Conservation (phyloP, 1,140 invertebrate genomes). For the Archivesica marissinica region DNA sequence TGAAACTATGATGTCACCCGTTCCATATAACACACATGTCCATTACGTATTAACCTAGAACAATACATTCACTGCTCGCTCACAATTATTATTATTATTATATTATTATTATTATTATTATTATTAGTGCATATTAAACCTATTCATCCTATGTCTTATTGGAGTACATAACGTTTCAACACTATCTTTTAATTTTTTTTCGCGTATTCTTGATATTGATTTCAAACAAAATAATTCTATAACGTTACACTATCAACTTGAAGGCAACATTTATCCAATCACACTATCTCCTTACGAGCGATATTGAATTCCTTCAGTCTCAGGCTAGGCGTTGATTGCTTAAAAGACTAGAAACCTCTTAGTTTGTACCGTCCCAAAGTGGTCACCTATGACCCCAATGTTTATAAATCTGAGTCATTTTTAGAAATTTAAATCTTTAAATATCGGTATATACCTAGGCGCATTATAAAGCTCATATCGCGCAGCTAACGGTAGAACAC, state of each 20-base stretch:
- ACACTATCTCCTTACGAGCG: conserved; percentile 24
- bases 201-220: conserved; percentile 57
- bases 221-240: conserved; percentile 56
- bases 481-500: conserved; percentile 30
- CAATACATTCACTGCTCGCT: no score
- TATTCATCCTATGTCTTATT: background rate
- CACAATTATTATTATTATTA: no score
- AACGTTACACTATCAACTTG: conserved; percentile 55
- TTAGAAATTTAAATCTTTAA: conserved; percentile 61
- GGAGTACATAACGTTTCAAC: conserved; percentile 49
- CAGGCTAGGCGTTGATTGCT: conserved; percentile 30
- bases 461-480: background rate
- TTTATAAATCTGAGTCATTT: conserved; percentile 62
- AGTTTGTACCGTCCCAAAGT: conserved; percentile 48
- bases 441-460: conserved; percentile 24
- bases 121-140: no score
- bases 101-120: no score
- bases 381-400: conserved; percentile 54
- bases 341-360: conserved; percentile 45
- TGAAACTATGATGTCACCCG: no score
- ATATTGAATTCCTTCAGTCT: conserved; percentile 58
- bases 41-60: no score
- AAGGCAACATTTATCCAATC: conserved; percentile 56
- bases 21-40: no score
- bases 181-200: conserved; percentile 37